Evolutionary conservation across 1,140 invertebrate species (phyloP).

Genomic region (Bilobella aurantiaca): DNA sequence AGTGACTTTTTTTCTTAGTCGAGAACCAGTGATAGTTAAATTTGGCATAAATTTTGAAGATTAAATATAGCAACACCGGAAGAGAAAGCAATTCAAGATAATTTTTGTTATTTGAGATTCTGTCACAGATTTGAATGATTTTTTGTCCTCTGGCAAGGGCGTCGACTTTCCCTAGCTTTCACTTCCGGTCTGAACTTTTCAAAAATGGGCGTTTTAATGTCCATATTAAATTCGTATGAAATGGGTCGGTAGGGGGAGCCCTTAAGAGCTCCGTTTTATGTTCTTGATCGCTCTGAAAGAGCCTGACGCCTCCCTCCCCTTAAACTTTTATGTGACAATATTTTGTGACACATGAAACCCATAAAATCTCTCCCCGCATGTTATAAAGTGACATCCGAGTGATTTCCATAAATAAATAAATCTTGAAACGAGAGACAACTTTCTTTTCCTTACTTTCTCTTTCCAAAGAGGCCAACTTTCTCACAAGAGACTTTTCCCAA

Average conservation of each 20-base stretch:
- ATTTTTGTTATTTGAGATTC: too few relatives aligned
- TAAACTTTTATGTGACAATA: conserved; percentile 9
- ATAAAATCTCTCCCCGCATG: conserved; percentile 1
- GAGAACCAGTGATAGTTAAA: too few relatives aligned
- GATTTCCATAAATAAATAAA: conserved; percentile 28
- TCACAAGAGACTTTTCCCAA: conserved; percentile 1
- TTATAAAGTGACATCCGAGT: conserved; percentile 4
- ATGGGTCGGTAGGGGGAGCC: too few relatives aligned
- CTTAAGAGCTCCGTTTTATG: too few relatives aligned
- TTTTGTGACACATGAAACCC: conserved; percentile 3
- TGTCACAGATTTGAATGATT: too few relatives aligned
- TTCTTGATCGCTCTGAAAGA: neutral
- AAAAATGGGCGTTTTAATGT: neutral
- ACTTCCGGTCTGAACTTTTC: too few relatives aligned
- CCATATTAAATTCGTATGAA: neutral
- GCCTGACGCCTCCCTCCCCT: neutral
- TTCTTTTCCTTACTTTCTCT: neutral
- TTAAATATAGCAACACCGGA: too few relatives aligned
- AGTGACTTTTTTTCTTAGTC: too few relatives aligned
- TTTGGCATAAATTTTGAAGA: too few relatives aligned
- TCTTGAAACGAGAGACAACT: conserved; percentile 11
- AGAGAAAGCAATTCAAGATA: neutral
- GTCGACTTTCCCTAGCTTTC: too few relatives aligned
- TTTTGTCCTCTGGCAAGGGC: too few relatives aligned
- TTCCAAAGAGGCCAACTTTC: neutral